Evolutionary conservation across 2,888 invertebrate genomes (phyloP).

Genomic region (Epinotia brunnichana): DNA sequence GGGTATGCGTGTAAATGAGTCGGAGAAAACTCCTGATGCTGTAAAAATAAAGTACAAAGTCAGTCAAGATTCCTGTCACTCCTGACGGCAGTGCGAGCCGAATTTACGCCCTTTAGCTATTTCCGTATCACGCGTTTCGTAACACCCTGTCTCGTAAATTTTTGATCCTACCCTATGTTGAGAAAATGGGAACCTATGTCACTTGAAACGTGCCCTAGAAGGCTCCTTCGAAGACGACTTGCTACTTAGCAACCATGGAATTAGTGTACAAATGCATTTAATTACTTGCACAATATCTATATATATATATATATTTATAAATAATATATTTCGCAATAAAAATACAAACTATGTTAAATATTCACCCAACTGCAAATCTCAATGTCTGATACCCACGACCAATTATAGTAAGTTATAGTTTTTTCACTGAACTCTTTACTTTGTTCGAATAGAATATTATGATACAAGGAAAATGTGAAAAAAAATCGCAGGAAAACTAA

Average conservation of each 20-base stretch:
- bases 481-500: no score
- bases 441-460: no score
- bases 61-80: neutral
- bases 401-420: no score
- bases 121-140: slow-evolving; percentile 1
- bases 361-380: no score
- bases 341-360: no score
- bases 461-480: no score
- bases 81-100: neutral
- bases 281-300: no score
- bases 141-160: neutral
- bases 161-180: neutral
- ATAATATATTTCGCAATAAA: no score
- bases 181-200: neutral
- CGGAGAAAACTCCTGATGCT: neutral
- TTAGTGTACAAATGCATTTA: neutral
- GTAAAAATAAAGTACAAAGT: neutral
- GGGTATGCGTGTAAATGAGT: neutral
- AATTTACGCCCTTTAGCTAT: neutral
- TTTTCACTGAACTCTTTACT: no score
- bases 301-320: no score
- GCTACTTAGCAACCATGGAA: neutral
- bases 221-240: neutral
- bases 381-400: no score
- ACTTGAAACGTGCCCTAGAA: neutral